Evolutionary conservation across 2,888 invertebrate genomes (phyloP), one percentile per base, ranked within the genome.

Genomic region (Venusia cambrica): DNA sequence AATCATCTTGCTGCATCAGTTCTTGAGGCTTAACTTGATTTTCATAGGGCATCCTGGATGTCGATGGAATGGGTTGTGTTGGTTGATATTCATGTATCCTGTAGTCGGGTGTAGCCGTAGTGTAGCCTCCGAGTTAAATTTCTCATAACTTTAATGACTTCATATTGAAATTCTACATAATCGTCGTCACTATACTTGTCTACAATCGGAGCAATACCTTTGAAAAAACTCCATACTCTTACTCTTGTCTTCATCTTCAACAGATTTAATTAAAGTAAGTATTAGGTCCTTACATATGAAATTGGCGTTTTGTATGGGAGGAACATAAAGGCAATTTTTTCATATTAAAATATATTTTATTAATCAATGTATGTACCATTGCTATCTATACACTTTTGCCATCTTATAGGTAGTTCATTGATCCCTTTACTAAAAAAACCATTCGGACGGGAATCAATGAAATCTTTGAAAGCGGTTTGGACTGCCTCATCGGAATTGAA

Each of bases 121-220:
- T 20, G 13, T 16, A 28, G 21, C 17, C 21, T 34, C 27, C 27
- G 27, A 34, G 27, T 27, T 37, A 45, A 41, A 41, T 53, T 51
- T 48, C 42, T 48, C 36, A 53, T 51, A 44, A 48, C 35, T 47
- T 48, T 44, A 50, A 29, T 19, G 19, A 29, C 48, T 45, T 52
- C 45, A 48, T 45, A 52, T 38, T 54, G 50, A 6, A 53, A 55
- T 48, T 53, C 51, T n/a, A 53, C 32, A 44, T 41, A 40, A 45
- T 55, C 48, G 22, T 48, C 49, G 17, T 55, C 53, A 47, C 37
- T 53, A 41, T 41, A 51, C 35, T 46, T 48, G 35, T 54, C 51
- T 32, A 57, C 42, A 43, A 35, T 54, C 16, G 47, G 46, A 44
- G 51, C 53, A 30, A 46, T 48, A 34, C 47, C 38, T 44, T 41